Evolutionary conservation across 2,888 invertebrate species (phyloP).

Genomic region (Drymonia ruficornis): DNA sequence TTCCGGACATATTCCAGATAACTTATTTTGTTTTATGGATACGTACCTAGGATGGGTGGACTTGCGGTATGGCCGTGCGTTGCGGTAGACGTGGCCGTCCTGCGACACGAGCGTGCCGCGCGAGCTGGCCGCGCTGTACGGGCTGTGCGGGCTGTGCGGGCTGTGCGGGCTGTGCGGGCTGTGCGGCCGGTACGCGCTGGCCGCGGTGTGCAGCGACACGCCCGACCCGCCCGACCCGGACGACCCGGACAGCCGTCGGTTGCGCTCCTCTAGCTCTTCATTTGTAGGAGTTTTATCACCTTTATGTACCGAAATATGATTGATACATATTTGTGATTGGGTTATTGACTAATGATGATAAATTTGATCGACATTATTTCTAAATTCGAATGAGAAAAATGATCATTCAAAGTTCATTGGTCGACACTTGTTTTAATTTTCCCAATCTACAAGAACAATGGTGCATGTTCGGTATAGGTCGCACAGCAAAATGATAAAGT

Average conservation of each 20-base stretch:
- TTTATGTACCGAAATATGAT: constrained; percentile 22
- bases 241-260: constrained; percentile 27
- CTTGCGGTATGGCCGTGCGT: constrained; percentile 71
- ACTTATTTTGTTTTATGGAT: not conserved
- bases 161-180: too few species aligned
- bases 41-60: constrained; percentile 56
- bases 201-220: constrained; percentile 59
- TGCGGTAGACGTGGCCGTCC: constrained; percentile 80
- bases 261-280: constrained; percentile 39
- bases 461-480: too few species aligned
- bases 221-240: constrained; percentile 50
- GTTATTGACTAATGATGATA: too few species aligned
- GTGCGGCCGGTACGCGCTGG: constrained; percentile 29
- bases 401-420: too few species aligned
- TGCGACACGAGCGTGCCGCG: constrained; percentile 82
- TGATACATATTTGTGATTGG: too few species aligned
- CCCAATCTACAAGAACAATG: too few species aligned
- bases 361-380: too few species aligned
- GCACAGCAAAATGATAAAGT: too few species aligned
- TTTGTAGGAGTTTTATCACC: constrained; percentile 72
- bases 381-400: too few species aligned
- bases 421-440: too few species aligned
- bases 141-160: constrained; percentile 15
- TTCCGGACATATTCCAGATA: too few species aligned
- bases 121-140: constrained; percentile 73